phyloP scores from a whole-genome alignment of 1,140 invertebrate species.

The Drosophila punjabiensis region DNA sequence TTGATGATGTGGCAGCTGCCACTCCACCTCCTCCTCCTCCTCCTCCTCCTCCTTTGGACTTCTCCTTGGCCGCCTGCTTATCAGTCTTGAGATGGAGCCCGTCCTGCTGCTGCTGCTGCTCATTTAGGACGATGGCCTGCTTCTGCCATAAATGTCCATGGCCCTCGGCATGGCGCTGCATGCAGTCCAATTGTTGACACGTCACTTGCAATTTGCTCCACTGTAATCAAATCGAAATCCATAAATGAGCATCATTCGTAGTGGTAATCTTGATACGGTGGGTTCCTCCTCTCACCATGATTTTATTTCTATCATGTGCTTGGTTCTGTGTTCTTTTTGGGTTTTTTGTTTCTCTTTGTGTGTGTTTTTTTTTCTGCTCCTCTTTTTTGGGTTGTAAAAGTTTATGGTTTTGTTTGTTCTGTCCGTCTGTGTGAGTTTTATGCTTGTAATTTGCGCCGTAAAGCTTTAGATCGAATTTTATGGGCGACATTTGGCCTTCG shows the following conservation, averaged over 20 bases:
- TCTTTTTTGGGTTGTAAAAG: constrained; percentile 52
- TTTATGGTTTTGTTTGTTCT: constrained; percentile 61
- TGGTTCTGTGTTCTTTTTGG: not conserved
- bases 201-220: constrained; percentile 85
- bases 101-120: constrained; percentile 64
- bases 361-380: not conserved
- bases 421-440: constrained; percentile 57
- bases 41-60: constrained; percentile 22
- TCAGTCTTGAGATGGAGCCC: constrained; percentile 65
- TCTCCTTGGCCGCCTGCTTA: constrained; percentile 55
- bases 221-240: constrained; percentile 80
- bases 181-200: constrained; percentile 85
- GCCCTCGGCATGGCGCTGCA: constrained; percentile 84
- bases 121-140: constrained; percentile 81
- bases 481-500: constrained; percentile 50
- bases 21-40: constrained; percentile 19
- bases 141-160: constrained; percentile 84
- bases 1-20: constrained; percentile 12
- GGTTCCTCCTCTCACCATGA: not conserved
- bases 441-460: constrained; percentile 46
- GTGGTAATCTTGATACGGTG: constrained; percentile 37
- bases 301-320: constrained; percentile 32
- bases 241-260: constrained; percentile 60
- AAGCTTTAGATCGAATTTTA: constrained; percentile 63
- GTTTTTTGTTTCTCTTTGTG: constrained; percentile 18